Conservation (phyloP, 2,888 invertebrate species). For the Griposia aprilina region DNA sequence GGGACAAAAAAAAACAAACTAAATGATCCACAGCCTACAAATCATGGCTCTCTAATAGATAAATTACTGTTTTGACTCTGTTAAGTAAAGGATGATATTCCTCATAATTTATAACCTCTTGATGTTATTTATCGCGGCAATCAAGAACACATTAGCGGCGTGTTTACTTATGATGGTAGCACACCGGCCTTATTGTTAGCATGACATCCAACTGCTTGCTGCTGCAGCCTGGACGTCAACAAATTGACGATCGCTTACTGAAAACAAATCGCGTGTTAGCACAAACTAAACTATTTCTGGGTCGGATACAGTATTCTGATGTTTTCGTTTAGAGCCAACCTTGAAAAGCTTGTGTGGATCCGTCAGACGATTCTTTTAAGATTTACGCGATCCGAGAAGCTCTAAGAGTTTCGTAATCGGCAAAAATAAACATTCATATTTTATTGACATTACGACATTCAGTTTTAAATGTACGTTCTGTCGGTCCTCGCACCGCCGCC, state of each 20-base stretch:
- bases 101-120: constrained; percentile 41
- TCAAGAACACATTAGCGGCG: constrained; percentile 65
- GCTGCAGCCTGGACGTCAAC: constrained; percentile 70
- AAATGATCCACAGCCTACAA: constrained; percentile 29
- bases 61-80: constrained; percentile 43
- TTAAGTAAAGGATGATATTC: constrained; percentile 50
- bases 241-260: constrained; percentile 74
- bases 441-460: constrained; percentile 89
- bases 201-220: constrained; percentile 71
- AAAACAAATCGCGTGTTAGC: constrained; percentile 74
- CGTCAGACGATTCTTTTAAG: constrained; percentile 83
- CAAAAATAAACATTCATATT: constrained; percentile 89
- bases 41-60: constrained; percentile 42
- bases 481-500: constrained; percentile 74
- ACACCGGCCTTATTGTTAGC: constrained; percentile 69
- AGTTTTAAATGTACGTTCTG: constrained; percentile 79
- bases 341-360: constrained; percentile 81
- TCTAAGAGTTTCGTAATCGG: constrained; percentile 87
- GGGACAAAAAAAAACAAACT: constrained; percentile 25
- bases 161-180: constrained; percentile 69
- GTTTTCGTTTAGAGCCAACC: constrained; percentile 81
- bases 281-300: constrained; percentile 80
- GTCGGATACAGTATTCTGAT: constrained; percentile 82
- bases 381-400: constrained; percentile 82
- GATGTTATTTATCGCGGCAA: constrained; percentile 43